These are phyloP conservation scores for Pseudorhiza aurosa DNA, from an alignment of 30 jellyfish, hydroid and myxozoan species.

Conservation along the genomic window DNA sequence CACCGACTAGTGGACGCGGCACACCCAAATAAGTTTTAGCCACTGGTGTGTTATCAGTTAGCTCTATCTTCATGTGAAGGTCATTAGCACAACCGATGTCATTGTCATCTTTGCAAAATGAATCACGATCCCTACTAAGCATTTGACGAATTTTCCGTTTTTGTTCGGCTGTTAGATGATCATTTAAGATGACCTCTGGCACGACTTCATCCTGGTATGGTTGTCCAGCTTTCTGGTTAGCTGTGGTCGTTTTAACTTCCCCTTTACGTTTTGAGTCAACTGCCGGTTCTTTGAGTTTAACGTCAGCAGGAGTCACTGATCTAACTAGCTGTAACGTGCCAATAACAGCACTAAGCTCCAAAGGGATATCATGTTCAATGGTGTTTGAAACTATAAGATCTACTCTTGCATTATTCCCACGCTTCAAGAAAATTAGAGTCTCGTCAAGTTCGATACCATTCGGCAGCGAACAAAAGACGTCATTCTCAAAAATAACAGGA, in stretches of 20 bases:
- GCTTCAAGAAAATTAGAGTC: constrained; percentile 1
- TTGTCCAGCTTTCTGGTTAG: too few species aligned
- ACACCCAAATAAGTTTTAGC: constrained; percentile 27
- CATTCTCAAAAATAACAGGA: constrained; percentile 35
- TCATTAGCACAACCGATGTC: constrained; percentile 25
- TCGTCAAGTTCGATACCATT: constrained; percentile 20
- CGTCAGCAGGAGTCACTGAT: constrained; percentile 16
- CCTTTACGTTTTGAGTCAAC: too few species aligned
- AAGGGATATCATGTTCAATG: not conserved
- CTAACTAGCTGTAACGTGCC: constrained; percentile 1
- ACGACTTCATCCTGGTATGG: not conserved
- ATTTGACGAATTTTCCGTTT: not conserved
- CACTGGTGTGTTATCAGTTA: constrained; percentile 23
- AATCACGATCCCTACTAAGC: constrained; percentile 5
- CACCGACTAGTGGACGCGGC: constrained; percentile 26
- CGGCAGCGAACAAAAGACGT: constrained; percentile 13
- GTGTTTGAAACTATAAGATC: not conserved
- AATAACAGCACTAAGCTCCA: not conserved
- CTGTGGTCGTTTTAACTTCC: too few species aligned
- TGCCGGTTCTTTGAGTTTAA: not conserved
- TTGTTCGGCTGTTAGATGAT: not conserved
- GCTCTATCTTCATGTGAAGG: not conserved
- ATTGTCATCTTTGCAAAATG: constrained; percentile 1
- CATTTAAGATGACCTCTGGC: not conserved
- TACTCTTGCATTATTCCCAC: constrained; percentile 2